Evolutionary conservation across 2,113 vertebrate genomes (phyloP).

Genomic region (Thinocorus orbignyianus): DNA sequence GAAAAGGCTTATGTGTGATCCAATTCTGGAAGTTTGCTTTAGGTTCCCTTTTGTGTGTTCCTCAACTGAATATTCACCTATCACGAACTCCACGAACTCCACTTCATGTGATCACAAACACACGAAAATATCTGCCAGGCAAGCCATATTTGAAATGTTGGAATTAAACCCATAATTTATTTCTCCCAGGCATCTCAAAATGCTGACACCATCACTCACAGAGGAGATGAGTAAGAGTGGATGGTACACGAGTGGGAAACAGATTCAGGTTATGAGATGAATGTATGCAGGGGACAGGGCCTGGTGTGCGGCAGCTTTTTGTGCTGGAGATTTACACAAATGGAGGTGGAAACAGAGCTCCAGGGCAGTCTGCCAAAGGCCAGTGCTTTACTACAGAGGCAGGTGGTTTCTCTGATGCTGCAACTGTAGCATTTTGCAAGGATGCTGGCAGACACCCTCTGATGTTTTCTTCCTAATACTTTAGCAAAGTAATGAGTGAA

Average conservation of each 20-base stretch:
- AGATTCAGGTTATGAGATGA: neutral
- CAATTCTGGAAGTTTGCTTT: neutral
- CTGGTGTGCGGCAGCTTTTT: neutral
- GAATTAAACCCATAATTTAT: neutral
- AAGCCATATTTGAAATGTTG: neutral
- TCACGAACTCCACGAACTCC: neutral
- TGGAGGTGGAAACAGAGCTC: neutral
- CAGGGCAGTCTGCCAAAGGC: neutral
- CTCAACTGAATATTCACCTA: neutral
- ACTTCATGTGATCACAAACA: accelerated
- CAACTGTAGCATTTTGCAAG: neutral
- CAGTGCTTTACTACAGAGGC: neutral
- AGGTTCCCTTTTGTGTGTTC: neutral
- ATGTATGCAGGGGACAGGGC: neutral
- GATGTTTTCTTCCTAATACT: neutral
- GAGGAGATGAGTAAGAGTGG: neutral
- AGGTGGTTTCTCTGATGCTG: neutral
- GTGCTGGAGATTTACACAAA: neutral
- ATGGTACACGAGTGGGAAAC: neutral
- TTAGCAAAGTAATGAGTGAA: neutral
- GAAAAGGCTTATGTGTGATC: neutral
- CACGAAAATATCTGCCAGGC: neutral
- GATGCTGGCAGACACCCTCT: neutral
- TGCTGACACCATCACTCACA: neutral
- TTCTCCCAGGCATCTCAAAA: neutral